Evolutionary conservation across 2,113 vertebrate genomes (phyloP), one percentile per base, ranked within the genome.

Genomic region (Pomatorhinus ruficollis): DNA sequence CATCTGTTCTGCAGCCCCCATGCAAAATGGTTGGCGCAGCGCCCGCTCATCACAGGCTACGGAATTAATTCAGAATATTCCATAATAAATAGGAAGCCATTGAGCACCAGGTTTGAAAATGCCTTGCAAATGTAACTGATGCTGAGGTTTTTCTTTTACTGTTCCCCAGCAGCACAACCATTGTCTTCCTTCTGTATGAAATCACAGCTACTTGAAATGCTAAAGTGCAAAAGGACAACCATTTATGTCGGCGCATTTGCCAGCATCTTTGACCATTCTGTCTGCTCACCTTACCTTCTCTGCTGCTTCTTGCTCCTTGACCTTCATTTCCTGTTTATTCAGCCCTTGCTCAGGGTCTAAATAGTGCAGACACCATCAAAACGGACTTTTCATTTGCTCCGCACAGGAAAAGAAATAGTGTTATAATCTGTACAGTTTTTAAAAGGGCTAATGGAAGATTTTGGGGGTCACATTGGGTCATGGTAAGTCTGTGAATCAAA

Each of bases 31-130:
- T 2, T 96, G 95, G 96, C 52, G 0, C 35, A 42, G 64, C 0
- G 37, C 96, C 88, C 0, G 6, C 91, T 89, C 83, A 28, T 89
- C 83, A 40, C 33, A 77, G 66, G 64, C 83, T 45, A 30, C 10
- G 8, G 88, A 87, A 84, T 89, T 92, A 89, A 94, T 87, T 80
- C 21, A 77, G 78, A 92, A 69, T 87, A 89, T 91, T 93, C 88
- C 88, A 88, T 75, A 76, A 49, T 92, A 92, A 88, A 83, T 45
- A 77, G 56, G 71, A 79, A 88, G 37, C 68, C 53, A 66, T 12
- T 63, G 54, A 77, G 78, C 57, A 77, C 23, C 64, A 85, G 68
- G 37, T 52, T 82, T 83, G 65, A 75, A 94, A 87, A 69, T 39
- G 74, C 56, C 39, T 83, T 83, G 61, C 53, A 83, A 83, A 83